These are phyloP conservation scores for Enteromius viviparus DNA, from an alignment of 2,797 vertebrate genomes.

Conservation along the genomic window DNA sequence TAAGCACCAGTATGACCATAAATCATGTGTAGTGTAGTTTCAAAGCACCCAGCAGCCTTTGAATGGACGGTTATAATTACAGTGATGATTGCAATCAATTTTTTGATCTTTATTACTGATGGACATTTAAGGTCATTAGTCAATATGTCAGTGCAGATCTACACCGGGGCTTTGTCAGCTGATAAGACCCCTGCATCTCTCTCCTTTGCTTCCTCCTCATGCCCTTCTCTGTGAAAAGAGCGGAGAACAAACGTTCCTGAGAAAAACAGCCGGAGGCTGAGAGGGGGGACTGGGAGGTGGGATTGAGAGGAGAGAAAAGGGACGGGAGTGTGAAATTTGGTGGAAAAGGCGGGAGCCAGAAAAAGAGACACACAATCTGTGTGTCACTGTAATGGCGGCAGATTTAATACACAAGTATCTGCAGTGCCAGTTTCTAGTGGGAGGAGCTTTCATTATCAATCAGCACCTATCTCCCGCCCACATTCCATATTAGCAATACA, in stretches of 20 bases:
- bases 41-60: conserved; percentile 4
- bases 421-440: conserved; percentile 45
- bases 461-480: conserved; percentile 35
- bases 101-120: conserved; percentile 46
- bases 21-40: conserved; percentile 26
- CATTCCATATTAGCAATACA: conserved; percentile 60
- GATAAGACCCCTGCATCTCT: conserved; percentile 17
- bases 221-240: conserved; percentile 27
- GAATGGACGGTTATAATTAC: conserved; percentile 52
- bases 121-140: conserved; percentile 42
- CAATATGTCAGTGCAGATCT: conserved; percentile 28
- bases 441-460: conserved; percentile 44
- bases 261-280: conserved; percentile 21
- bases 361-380: conserved; percentile 32
- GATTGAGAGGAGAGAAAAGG: conserved; percentile 21
- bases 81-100: conserved; percentile 32
- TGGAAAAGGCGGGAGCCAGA: conserved; percentile 18
- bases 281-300: neutral
- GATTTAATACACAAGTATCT: conserved; percentile 49
- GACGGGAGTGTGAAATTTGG: conserved; percentile 28
- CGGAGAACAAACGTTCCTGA: conserved; percentile 21
- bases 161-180: conserved; percentile 21
- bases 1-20: conserved; percentile 8
- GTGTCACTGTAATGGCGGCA: conserved; percentile 52
- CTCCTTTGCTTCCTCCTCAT: conserved; percentile 5